Percentiles rank a stretch among this genome's conserved stretches.
Evolutionary conservation across 2,888 invertebrate species (phyloP).

Genomic region (Lithophane socia): DNA sequence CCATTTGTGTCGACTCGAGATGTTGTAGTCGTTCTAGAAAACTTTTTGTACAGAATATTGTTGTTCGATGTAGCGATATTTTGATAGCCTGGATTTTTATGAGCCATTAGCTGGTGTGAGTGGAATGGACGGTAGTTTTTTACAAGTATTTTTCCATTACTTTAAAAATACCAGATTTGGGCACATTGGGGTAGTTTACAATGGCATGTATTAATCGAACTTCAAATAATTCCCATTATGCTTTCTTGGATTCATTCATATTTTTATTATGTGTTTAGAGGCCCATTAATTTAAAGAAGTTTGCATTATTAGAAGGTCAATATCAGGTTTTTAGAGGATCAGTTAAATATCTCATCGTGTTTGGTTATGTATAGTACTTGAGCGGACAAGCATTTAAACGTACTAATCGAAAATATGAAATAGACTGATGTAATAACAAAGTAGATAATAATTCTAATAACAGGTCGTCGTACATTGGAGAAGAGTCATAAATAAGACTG

Average conservation of each 20-base stretch:
- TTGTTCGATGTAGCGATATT: conserved; percentile 29
- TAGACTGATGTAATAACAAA: neutral
- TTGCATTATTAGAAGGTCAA: neutral
- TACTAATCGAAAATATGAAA: neutral
- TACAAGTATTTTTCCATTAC: neutral
- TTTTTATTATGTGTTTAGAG: neutral
- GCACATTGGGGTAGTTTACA: neutral
- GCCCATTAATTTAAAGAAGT: neutral
- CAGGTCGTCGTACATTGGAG: neutral
- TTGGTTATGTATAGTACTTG: neutral
- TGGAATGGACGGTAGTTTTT: conserved; percentile 16
- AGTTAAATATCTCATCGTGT: neutral
- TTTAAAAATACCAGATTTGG: neutral
- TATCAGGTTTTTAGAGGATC: neutral
- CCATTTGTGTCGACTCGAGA: conserved; percentile 37
- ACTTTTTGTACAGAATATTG: neutral
- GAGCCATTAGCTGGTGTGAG: conserved; percentile 3
- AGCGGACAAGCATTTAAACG: neutral
- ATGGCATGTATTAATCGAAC: neutral
- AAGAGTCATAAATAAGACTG: neutral
- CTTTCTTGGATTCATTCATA: neutral
- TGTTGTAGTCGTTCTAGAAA: conserved; percentile 20
- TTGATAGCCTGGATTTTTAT: conserved; percentile 39
- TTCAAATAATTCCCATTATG: neutral
- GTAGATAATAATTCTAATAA: neutral